phyloP scores from a whole-genome alignment of 2,797 vertebrate genomes.

The Sebastes nivosus region DNA sequence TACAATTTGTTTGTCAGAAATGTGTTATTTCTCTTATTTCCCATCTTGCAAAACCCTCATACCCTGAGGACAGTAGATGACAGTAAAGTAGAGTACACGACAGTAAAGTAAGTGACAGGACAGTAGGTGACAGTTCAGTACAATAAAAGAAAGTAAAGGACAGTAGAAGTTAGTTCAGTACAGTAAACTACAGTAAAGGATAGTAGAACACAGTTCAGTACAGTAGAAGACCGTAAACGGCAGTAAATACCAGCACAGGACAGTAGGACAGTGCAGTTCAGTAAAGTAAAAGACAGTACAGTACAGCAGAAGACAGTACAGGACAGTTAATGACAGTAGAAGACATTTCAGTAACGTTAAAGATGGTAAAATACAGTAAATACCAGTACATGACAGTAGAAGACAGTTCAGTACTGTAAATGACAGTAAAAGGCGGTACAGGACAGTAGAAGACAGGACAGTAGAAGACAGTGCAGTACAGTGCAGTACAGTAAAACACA shows the following conservation, averaged over 20 bases:
- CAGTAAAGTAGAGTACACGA: background rate
- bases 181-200: too few relatives aligned
- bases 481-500: background rate
- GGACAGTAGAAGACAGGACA: background rate
- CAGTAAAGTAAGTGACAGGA: background rate
- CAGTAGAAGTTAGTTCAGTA: background rate
- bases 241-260: too few relatives aligned
- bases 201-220: too few relatives aligned
- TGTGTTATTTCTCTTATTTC: too few relatives aligned
- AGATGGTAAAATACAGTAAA: too few relatives aligned
- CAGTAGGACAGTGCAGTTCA: too few relatives aligned
- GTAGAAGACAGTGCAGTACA: too few relatives aligned
- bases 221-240: too few relatives aligned
- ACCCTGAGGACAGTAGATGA: background rate
- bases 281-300: background rate
- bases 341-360: background rate
- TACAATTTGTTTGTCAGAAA: too few relatives aligned
- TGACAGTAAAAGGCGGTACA: background rate
- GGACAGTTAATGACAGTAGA: background rate
- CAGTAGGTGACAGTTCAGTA: too few relatives aligned
- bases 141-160: background rate
- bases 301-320: background rate
- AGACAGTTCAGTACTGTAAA: background rate
- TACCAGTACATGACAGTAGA: background rate
- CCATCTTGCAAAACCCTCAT: too few relatives aligned